A percentile compares a stretch with the other conserved stretches of the same genome.
phyloP scores from a whole-genome alignment of 2,888 invertebrate species.

The Nowickia ferox region DNA sequence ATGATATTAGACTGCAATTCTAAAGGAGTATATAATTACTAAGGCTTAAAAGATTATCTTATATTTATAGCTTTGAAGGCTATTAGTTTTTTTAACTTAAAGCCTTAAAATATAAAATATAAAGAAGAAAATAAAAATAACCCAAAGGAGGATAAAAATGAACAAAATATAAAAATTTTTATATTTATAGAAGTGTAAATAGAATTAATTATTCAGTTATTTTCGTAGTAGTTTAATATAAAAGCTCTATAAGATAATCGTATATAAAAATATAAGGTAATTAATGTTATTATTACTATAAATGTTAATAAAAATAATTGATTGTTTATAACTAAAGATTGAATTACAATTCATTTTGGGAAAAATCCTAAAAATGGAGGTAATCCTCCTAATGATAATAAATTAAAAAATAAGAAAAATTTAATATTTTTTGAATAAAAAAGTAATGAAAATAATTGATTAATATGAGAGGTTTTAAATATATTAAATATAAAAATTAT shows the following conservation, averaged over 20 bases:
- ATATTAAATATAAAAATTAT: constrained; percentile 84
- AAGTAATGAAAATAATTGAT: constrained; percentile 84
- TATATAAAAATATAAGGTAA: constrained; percentile 85
- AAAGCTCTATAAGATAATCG: constrained; percentile 84
- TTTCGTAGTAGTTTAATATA: constrained; percentile 84
- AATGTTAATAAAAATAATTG: constrained; percentile 83
- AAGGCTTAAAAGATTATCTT: constrained; percentile 85
- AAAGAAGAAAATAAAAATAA: constrained; percentile 76
- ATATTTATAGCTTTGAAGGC: constrained; percentile 87
- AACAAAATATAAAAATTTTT: constrained; percentile 74
- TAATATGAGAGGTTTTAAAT: constrained; percentile 84
- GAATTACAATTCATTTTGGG: constrained; percentile 86
- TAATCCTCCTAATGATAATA: constrained; percentile 85
- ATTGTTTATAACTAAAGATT: constrained; percentile 84
- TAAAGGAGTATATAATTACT: constrained; percentile 83
- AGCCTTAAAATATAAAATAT: constrained; percentile 80
- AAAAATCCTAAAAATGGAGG: constrained; percentile 87
- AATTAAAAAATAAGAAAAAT: constrained; percentile 84
- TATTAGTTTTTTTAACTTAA: constrained; percentile 87
- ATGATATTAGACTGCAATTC: constrained; percentile 87
- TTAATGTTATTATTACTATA: constrained; percentile 84
- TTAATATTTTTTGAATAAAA: constrained; percentile 81
- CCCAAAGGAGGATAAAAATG: constrained; percentile 77
- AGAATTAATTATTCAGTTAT: constrained; percentile 82
- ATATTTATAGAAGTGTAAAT: constrained; percentile 80